Percentiles rank a stretch among this genome's conserved stretches.
These are phyloP conservation scores for Empidonax traillii DNA, from an alignment of 2,113 vertebrate species.

Conservation along the genomic window DNA sequence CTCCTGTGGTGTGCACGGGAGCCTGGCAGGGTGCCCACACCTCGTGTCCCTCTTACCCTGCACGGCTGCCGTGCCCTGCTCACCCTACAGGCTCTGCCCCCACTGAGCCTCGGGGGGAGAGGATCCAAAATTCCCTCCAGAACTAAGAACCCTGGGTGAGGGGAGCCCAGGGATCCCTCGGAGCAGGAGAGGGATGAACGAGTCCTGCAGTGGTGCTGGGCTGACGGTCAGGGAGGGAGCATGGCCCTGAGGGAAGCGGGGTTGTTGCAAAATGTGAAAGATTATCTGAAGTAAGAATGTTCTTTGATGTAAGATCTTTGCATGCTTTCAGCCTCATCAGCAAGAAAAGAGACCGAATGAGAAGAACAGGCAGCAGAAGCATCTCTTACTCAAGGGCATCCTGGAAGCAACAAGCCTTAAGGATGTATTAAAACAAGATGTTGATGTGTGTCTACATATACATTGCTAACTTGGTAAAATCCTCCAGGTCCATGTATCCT, in stretches of 20 bases:
- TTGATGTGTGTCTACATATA: no score
- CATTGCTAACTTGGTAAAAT: not conserved
- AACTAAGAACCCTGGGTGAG: fast-evolving
- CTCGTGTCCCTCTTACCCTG: no score
- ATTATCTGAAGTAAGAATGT: no score
- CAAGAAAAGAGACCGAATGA: not conserved
- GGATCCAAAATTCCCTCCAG: not conserved
- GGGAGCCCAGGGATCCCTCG: fast-evolving
- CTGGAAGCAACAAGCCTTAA: not conserved
- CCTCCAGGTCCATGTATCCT: not conserved
- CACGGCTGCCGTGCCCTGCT: no score
- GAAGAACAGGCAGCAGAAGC: no score
- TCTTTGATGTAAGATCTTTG: no score
- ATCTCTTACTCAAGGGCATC: no score
- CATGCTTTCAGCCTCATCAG: not conserved
- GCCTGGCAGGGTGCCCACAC: not conserved
- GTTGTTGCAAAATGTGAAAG: no score
- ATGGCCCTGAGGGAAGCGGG: not conserved
- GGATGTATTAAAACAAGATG: not conserved
- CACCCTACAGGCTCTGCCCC: not conserved
- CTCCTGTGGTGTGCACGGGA: not conserved
- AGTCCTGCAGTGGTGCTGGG: no score
- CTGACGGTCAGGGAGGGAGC: not conserved
- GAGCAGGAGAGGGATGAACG: not conserved
- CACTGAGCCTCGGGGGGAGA: fast-evolving